Evolutionary conservation across 2,888 invertebrate genomes (phyloP).

Genomic region (Parnassius orleans): DNA sequence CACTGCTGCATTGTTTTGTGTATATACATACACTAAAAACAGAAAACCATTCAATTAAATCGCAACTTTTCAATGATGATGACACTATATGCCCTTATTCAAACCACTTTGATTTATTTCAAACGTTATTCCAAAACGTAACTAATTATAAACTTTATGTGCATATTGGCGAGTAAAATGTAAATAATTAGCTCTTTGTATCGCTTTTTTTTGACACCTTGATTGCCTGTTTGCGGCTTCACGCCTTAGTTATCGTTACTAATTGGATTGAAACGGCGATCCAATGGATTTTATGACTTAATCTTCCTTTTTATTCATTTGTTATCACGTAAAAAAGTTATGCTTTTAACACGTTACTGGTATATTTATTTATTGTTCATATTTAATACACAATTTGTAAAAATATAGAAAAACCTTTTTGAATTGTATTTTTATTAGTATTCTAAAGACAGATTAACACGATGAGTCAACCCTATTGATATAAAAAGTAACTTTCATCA

Average conservation of each 20-base stretch:
- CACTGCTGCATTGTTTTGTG: too few relatives aligned
- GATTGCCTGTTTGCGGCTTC: constrained; percentile 12
- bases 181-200: constrained; percentile 15
- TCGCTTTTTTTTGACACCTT: constrained; percentile 17
- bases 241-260: constrained; percentile 22
- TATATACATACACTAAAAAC: too few relatives aligned
- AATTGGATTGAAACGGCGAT: constrained; percentile 21
- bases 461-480: too few relatives aligned
- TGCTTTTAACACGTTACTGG: constrained; percentile 7
- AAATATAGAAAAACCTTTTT: too few relatives aligned
- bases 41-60: neutral
- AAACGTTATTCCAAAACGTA: neutral
- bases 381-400: too few relatives aligned
- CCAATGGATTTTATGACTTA: constrained; percentile 23
- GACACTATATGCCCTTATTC: neutral
- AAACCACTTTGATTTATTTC: constrained; percentile 1
- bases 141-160: constrained; percentile 9
- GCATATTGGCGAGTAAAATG: constrained; percentile 7
- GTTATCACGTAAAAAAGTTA: constrained; percentile 9
- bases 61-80: too few relatives aligned
- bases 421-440: too few relatives aligned
- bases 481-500: too few relatives aligned
- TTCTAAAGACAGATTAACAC: too few relatives aligned
- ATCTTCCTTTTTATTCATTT: constrained; percentile 10
- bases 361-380: too few relatives aligned